Evolutionary conservation across 2,113 vertebrate species (phyloP), one percentile per base, ranked within the genome.

Genomic region (Bubalus kerabau): DNA sequence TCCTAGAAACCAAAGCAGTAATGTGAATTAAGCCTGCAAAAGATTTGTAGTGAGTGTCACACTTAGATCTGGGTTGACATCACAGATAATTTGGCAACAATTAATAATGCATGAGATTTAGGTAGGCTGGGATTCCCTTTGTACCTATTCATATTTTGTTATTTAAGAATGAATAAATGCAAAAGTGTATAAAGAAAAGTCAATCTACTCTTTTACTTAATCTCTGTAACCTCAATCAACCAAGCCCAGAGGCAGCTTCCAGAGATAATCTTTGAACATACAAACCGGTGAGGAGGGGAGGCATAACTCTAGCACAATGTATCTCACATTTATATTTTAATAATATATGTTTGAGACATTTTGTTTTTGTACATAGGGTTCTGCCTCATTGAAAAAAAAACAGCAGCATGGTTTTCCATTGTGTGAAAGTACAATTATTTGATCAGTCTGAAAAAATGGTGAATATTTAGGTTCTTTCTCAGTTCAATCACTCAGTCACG

Each of bases 61-160:
- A 60, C 30, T 76, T 60, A 71, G 52, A 90, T 93, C 2, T 56
- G 86, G 15, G 30, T 82, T 60, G 56, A 87, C 43, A 57, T 57
- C 36, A 54, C 52, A 84, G 74, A 87, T 78, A 80, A 74, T 82
- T 81, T 84, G 67, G 93, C 67, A 88, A 91, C 56, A 85, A 87
- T 88, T 64, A 80, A 52, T 56, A 92, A 26, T n/a, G 12, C 71
- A n/a, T 36, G 36, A 87, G 94, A 92, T 48, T 54, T 43, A 90
- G 57, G 50, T 87, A 54, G 26, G 56, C 1, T 40, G 12, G 23
- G 3, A 88, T 30, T 91, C 74, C 23, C 62, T 84, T 91, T 94
- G 85, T 60, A 95, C 28, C 21, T 64, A 26, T 87, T 97, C 23
- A 4, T 88, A 57, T 93, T 92, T 95, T 95, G 57, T 85, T 94